phyloP scores from a whole-genome alignment of 2,113 vertebrate species.

The Stigmatopora argus region DNA sequence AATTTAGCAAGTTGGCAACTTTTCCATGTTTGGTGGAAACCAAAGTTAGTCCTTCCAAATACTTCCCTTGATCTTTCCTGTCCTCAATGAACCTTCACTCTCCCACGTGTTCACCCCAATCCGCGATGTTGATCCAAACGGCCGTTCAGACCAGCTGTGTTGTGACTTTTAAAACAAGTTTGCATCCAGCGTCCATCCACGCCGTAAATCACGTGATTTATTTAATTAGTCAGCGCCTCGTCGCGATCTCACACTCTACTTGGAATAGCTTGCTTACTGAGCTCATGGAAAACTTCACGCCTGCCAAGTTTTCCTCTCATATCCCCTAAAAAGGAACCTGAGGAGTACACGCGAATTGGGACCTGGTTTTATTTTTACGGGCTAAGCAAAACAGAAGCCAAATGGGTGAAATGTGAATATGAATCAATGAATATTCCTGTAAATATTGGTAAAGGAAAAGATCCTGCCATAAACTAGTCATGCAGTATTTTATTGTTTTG shows the following conservation, averaged over 20 bases:
- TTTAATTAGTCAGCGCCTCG: conserved; percentile 54
- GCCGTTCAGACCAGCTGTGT: conserved; percentile 33
- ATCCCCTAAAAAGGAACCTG: conserved; percentile 71
- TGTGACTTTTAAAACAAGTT: conserved; percentile 35
- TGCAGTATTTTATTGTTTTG: conserved; percentile 31
- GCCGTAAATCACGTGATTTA: conserved; percentile 63
- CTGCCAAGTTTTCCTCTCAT: conserved; percentile 63
- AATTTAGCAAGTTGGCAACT: too few relatives aligned
- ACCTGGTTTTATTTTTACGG: conserved; percentile 17
- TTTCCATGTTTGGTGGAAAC: background rate
- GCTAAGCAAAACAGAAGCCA: conserved; percentile 26
- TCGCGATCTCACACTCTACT: conserved; percentile 56
- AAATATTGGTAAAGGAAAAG: background rate
- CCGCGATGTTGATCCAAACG: conserved; percentile 3
- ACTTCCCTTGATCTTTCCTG: background rate
- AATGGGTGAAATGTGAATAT: background rate
- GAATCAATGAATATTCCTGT: conserved; percentile 11
- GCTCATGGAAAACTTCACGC: conserved; percentile 65
- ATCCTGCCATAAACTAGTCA: conserved; percentile 7
- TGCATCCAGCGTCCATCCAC: conserved; percentile 50
- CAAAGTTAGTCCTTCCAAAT: conserved; percentile 4
- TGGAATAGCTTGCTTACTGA: conserved; percentile 62
- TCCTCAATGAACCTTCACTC: conserved; percentile 5
- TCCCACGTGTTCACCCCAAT: background rate
- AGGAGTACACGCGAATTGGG: conserved; percentile 51